phyloP scores from a whole-genome alignment of 2,113 vertebrate genomes.

The Perca flavescens region DNA sequence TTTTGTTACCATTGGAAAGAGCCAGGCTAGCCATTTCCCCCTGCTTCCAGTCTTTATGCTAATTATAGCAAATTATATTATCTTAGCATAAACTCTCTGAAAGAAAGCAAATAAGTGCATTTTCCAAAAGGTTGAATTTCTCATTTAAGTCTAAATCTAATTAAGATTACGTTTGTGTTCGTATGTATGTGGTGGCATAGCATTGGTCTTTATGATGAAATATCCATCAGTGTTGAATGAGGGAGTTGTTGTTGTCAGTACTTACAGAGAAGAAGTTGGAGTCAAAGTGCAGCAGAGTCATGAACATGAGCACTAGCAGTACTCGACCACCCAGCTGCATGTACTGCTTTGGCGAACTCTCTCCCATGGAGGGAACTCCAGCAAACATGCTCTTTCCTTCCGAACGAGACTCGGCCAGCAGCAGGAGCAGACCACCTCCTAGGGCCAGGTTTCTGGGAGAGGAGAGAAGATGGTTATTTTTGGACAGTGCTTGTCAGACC shows the following conservation, averaged over 20 bases:
- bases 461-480: constrained; percentile 20
- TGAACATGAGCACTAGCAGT: constrained; percentile 98
- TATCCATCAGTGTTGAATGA: background rate
- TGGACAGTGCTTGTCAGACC: background rate
- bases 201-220: background rate
- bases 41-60: background rate
- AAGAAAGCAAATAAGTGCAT: background rate
- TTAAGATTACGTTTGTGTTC: background rate
- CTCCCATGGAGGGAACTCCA: constrained; percentile 95
- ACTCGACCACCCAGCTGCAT: constrained; percentile 97
- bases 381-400: constrained; percentile 99
- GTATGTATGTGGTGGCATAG: background rate
- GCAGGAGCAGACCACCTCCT: constrained; percentile 93
- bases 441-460: constrained; percentile 92
- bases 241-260: constrained; percentile 23
- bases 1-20: background rate
- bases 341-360: constrained; percentile 98
- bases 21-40: background rate
- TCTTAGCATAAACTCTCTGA: background rate
- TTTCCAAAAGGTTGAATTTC: background rate
- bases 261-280: constrained; percentile 95
- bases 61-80: background rate
- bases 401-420: constrained; percentile 94
- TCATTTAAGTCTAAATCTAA: background rate
- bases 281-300: constrained; percentile 97